Evolutionary conservation across 1,140 invertebrate species (phyloP).

Genomic region (Tribolium castaneum): DNA sequence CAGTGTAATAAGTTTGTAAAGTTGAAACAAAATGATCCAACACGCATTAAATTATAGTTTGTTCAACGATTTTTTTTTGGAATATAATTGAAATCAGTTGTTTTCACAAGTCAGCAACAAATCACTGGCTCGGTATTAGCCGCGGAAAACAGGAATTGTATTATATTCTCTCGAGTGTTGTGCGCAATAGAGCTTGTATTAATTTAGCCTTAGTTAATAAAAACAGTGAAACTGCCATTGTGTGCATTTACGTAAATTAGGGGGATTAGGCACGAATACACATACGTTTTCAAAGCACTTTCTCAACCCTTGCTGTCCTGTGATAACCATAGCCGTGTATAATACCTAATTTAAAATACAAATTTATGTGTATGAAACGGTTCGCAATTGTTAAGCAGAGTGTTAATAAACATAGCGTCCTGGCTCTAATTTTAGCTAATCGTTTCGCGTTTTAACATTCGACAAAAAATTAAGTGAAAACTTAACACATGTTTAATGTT

Average conservation of each 20-base stretch:
- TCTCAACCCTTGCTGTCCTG: not conserved
- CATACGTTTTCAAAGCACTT: not conserved
- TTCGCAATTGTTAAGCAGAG: too few species aligned
- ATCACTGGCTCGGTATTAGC: not conserved
- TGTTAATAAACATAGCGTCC: too few species aligned
- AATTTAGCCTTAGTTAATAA: not conserved
- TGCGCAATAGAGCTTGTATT: not conserved
- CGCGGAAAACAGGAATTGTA: not conserved
- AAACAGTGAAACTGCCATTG: not conserved
- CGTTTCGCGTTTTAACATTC: too few species aligned
- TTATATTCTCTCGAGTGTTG: not conserved
- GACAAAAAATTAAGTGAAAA: too few species aligned
- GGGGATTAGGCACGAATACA: not conserved
- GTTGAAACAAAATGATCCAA: too few species aligned
- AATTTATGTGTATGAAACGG: not conserved
- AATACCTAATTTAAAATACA: not conserved
- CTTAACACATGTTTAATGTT: too few species aligned
- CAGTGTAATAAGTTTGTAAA: too few species aligned
- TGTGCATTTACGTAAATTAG: not conserved
- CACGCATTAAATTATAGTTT: too few species aligned
- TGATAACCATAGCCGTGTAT: not conserved
- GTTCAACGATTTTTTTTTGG: too few species aligned
- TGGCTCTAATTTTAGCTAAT: too few species aligned
- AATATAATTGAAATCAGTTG: too few species aligned
- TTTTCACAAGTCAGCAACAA: not conserved